These are phyloP conservation scores for Cheilosia variabilis DNA, from an alignment of 2,888 invertebrate species.

Conservation along the genomic window DNA sequence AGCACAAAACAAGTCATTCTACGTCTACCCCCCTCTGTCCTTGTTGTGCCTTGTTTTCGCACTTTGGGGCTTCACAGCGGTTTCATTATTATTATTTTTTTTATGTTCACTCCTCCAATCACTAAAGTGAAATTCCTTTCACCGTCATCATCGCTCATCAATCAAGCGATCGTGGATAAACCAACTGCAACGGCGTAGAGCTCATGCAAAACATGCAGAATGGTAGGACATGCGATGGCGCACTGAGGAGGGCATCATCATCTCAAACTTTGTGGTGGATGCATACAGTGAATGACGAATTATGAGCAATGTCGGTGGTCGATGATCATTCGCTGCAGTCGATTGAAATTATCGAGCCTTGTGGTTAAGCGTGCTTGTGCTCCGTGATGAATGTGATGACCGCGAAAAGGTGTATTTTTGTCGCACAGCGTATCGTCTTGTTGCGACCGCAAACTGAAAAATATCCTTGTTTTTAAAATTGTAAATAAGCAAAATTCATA, in stretches of 20 bases:
- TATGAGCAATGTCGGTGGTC: constrained; percentile 68
- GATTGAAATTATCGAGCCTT: constrained; percentile 50
- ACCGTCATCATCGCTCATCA: constrained; percentile 51
- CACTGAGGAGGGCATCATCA: constrained; percentile 11
- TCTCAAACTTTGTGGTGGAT: background rate
- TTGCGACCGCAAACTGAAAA: too few relatives aligned
- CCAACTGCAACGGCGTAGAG: constrained; percentile 35
- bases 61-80: constrained; percentile 29
- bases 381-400: background rate
- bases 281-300: background rate
- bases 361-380: constrained; percentile 47
- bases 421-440: background rate
- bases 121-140: constrained; percentile 57
- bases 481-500: too few relatives aligned
- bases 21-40: background rate
- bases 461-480: too few relatives aligned
- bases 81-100: constrained; percentile 24
- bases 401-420: background rate
- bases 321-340: constrained; percentile 54
- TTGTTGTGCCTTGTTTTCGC: constrained; percentile 31
- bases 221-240: background rate
- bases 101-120: constrained; percentile 41
- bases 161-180: constrained; percentile 55
- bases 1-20: constrained; percentile 20
- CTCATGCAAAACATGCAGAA: constrained; percentile 22